Evolutionary conservation across 2,113 vertebrate genomes (phyloP), one percentile per base, ranked within the genome.

Genomic region (Oxyura jamaicensis): DNA sequence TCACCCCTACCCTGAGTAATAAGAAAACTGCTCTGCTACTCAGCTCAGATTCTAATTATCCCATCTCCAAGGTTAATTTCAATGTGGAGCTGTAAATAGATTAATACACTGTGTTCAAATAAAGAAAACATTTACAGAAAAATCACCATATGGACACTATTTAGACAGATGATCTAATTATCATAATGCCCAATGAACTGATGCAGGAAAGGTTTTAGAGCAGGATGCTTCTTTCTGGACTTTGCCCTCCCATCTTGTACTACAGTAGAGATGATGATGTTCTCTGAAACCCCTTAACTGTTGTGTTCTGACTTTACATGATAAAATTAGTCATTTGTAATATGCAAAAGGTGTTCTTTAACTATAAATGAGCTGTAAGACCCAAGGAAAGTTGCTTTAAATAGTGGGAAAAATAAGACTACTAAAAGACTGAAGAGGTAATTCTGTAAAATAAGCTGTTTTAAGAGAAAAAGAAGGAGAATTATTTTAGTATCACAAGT

Each of bases 91-190:
- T 95, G 35, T 86, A 91, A 96, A 95, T 74, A 93, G 35, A 94
- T 93, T 91, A 94, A 94, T 86, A 85, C 69, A 94, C 35, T 94
- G 65, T 96, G 73, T 95, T 85, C 67, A 96, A 94, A 94, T 95
- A 95, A 96, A 94, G 88, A 90, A 97, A 97, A 97, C 69, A 93
- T 96, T 97, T 94, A 80, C 59, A 93, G 83, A 96, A 94, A 96
- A 97, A 93, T 91, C 50, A 90, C 91, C 91, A 94, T 97, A 96
- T 96, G 87, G 91, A 87, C 76, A 71, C 31, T 95, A 94, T 96
- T 95, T 95, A 95, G 62, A 95, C 92, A 97, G 84, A 96, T 92
- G 88, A 97, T 89, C 95, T 96, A 79, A 96, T 96, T 97, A 95
- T 77, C 85, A 96, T 95, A 96, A 86, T 87, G 87, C 23, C 75